Conservation (phyloP, 2,113 vertebrate species). For the Psittacula cyanocephala region DNA sequence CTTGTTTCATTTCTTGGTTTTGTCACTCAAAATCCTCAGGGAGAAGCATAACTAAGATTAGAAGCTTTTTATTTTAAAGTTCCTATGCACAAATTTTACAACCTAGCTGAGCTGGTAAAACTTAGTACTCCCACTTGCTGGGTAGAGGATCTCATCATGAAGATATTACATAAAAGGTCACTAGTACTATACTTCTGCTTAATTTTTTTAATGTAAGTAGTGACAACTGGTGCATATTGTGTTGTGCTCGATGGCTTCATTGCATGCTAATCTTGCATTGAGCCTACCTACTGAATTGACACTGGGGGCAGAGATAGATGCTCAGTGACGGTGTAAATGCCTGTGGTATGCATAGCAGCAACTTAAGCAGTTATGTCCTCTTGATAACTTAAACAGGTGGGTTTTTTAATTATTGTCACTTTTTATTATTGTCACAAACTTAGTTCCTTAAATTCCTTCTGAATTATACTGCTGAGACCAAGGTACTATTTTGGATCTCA, state of each 20-base stretch:
- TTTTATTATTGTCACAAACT: background rate
- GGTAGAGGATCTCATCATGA: background rate
- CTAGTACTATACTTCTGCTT: background rate
- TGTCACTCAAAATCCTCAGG: background rate
- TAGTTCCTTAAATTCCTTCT: background rate
- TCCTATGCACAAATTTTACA: background rate
- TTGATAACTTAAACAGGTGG: background rate
- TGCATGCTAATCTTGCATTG: background rate
- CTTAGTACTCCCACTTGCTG: background rate
- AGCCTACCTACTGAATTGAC: background rate
- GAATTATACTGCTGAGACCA: background rate
- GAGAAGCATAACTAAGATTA: background rate
- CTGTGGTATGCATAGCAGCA: background rate
- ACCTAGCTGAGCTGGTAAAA: background rate
- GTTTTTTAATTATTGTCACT: background rate
- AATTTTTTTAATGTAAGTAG: background rate
- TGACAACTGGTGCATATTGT: background rate
- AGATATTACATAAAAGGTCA: background rate
- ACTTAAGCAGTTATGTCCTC: background rate
- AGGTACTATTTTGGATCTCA: background rate
- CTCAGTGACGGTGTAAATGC: background rate
- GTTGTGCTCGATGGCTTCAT: background rate
- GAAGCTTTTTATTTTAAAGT: background rate
- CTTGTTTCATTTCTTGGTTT: background rate
- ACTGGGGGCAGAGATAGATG: fast-evolving